Evolutionary conservation across 2,888 invertebrate species (phyloP).

Genomic region (Tipula helvola): DNA sequence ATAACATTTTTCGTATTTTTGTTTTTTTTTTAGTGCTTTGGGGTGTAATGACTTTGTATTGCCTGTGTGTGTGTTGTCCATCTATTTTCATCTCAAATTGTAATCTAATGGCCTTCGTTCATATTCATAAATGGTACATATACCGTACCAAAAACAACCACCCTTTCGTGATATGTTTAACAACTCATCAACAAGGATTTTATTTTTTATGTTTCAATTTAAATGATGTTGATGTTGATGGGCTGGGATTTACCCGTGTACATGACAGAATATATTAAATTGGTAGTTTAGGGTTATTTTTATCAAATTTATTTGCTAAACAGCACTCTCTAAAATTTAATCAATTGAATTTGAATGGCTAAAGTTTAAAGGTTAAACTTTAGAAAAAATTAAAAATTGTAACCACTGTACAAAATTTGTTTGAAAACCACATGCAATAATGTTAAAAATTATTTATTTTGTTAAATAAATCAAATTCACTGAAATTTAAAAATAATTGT

Average conservation of each 20-base stretch:
- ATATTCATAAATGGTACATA: not conserved
- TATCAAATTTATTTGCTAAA: too few relatives aligned
- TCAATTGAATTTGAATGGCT: too few relatives aligned
- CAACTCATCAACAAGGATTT: not conserved
- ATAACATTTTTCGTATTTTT: not conserved
- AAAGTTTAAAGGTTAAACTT: too few relatives aligned
- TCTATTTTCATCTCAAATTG: not conserved
- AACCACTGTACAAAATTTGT: too few relatives aligned
- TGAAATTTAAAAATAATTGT: not conserved
- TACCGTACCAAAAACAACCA: not conserved
- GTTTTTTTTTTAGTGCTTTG: not conserved
- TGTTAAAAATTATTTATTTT: not conserved
- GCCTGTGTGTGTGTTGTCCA: not conserved
- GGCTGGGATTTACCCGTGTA: not conserved
- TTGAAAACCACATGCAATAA: too few relatives aligned
- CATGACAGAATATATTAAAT: not conserved
- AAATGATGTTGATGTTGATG: not conserved
- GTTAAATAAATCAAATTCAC: not conserved
- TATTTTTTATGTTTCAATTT: not conserved
- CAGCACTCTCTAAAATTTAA: too few relatives aligned
- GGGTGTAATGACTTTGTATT: not conserved
- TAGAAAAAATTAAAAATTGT: too few relatives aligned
- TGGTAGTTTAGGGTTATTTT: not conserved
- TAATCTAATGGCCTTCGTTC: not conserved
- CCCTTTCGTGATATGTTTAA: not conserved